These are phyloP conservation scores for Syrista parreyssii DNA, from an alignment of 2,888 invertebrate species.

Conservation along the genomic window DNA sequence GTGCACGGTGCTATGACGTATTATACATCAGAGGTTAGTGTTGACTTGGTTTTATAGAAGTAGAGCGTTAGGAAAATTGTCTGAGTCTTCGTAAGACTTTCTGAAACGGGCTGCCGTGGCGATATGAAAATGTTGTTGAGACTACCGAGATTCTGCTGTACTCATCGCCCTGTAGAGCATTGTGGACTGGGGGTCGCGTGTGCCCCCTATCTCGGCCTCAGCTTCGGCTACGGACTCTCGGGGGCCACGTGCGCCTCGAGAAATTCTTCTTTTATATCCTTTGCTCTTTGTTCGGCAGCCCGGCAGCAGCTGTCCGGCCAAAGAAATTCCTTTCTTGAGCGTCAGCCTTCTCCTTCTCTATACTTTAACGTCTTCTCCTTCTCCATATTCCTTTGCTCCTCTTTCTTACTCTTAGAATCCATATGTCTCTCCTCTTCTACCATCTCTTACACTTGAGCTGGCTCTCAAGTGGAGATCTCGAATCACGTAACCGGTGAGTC, in stretches of 20 bases:
- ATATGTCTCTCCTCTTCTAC: neutral
- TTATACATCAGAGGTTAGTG: neutral
- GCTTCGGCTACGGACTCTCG: conserved; percentile 25
- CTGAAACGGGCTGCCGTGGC: neutral
- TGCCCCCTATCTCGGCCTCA: conserved; percentile 26
- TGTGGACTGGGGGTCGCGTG: conserved; percentile 30
- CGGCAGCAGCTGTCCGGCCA: conserved; percentile 58
- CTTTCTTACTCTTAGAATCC: neutral
- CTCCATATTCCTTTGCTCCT: conserved; percentile 7
- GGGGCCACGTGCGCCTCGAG: conserved; percentile 60
- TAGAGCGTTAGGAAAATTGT: neutral
- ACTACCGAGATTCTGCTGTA: neutral
- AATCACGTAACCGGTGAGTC: conserved; percentile 12
- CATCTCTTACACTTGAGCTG: conserved; percentile 1
- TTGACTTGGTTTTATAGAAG: neutral
- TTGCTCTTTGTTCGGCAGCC: conserved; percentile 50
- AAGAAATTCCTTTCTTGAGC: conserved; percentile 61
- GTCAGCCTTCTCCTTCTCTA: conserved; percentile 35
- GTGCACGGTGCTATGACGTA: neutral
- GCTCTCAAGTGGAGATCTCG: conserved; percentile 2
- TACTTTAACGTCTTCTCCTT: neutral
- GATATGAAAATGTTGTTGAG: neutral
- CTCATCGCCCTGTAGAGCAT: neutral
- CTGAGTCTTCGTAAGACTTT: neutral
- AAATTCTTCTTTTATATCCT: conserved; percentile 60